A percentile compares a stretch with the other conserved stretches of the same genome.
These are phyloP conservation scores for Morone saxatilis DNA, from an alignment of 2,113 vertebrate genomes.

Conservation along the genomic window DNA sequence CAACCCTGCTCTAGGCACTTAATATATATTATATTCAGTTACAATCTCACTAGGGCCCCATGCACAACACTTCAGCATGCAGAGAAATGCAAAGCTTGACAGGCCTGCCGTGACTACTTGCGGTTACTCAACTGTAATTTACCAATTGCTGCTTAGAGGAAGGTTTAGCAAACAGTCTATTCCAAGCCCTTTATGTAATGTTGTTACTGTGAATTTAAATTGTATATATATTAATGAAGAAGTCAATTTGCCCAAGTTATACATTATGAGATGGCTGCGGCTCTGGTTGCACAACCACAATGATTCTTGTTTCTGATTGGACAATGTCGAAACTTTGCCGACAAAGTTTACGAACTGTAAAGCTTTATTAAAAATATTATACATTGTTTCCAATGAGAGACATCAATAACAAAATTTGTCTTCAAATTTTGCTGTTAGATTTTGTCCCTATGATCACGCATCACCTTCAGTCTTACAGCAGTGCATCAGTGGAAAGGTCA, in stretches of 20 bases:
- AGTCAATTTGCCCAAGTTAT: constrained; percentile 5
- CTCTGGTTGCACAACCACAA: not conserved
- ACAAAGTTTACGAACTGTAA: not conserved
- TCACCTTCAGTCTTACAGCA: not conserved
- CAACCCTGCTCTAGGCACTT: not conserved
- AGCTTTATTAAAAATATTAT: not conserved
- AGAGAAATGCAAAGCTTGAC: not conserved
- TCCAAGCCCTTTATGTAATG: not conserved
- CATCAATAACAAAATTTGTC: not conserved
- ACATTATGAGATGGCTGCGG: not conserved
- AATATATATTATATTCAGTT: not conserved
- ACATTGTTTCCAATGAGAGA: not conserved
- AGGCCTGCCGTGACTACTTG: not conserved
- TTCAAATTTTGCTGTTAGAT: not conserved
- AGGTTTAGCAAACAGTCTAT: not conserved
- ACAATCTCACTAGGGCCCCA: not conserved
- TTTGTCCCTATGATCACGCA: not conserved
- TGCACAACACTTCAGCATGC: not conserved
- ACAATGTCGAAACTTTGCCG: not conserved
- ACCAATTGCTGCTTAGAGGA: not conserved
- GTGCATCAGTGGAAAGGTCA: constrained; percentile 33
- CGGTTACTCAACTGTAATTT: not conserved
- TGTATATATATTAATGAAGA: not conserved
- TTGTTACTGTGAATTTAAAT: not conserved
- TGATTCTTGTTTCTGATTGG: constrained; percentile 8